Percentiles rank a stretch among this genome's conserved stretches.
Conservation (phyloP, 2,888 invertebrate genomes). For the Caenorhabditis sinica region DNA sequence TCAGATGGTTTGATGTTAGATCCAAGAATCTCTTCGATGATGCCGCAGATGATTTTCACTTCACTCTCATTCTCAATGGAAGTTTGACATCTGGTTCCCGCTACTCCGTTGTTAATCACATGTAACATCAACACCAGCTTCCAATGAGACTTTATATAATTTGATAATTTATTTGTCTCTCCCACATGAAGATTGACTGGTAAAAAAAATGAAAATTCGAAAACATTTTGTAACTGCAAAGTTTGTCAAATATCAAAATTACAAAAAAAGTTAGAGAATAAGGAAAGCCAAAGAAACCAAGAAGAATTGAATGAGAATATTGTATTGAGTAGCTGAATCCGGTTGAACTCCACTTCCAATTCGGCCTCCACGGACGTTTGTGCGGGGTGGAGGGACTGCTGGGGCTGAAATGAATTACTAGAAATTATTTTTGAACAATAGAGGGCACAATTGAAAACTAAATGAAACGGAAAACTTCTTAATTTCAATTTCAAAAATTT, state of each 20-base stretch:
- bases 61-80: too few species aligned
- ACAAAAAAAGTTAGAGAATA: neutral
- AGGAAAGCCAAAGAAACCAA: slow-evolving; percentile 23
- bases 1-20: too few species aligned
- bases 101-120: too few species aligned
- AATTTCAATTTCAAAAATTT: neutral
- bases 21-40: too few species aligned
- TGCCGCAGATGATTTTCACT: too few species aligned
- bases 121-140: too few species aligned
- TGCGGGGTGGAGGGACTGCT: neutral
- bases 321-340: slow-evolving; percentile 31
- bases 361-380: slow-evolving; percentile 8
- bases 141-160: too few species aligned
- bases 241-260: neutral
- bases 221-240: slow-evolving; percentile 2
- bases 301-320: slow-evolving; percentile 26
- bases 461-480: neutral
- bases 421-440: neutral
- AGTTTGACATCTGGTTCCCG: too few species aligned
- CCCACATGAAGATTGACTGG: neutral
- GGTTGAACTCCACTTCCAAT: slow-evolving; percentile 48
- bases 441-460: too few species aligned
- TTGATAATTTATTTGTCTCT: neutral
- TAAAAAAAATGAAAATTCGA: neutral
- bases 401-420: slow-evolving; percentile 27